Base-by-base conservation (phyloP, 2,797 vertebrate genomes). In the Pantherophis alleghaniensis region DNA sequence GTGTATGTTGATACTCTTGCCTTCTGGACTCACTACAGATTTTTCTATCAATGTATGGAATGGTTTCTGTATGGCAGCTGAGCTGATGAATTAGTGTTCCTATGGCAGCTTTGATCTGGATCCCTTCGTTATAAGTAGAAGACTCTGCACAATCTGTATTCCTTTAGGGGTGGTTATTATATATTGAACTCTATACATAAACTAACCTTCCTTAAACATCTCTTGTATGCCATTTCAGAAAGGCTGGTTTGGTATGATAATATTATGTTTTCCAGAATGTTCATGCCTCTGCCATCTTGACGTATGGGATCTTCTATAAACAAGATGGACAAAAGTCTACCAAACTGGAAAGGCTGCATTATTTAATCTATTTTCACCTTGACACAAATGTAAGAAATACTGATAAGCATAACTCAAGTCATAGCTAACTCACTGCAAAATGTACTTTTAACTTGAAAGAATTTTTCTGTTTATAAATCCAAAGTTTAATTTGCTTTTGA, bases 381-480 rank as follows among this genome's bases (percentile, higher is more conserved):
- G 5, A 93, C 74, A 74, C 63, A 88, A 90, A 16, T 22, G 37
- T 0, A 1, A 24, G 88, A 90, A 95, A 63, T 22, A n/a, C 86
- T 0, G n/a, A 24, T 90, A 83, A 86, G 28, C 42, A 9, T 90
- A 13, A 96, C 4, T 63, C 86, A 93, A 93, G 93, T 83, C 89
- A 90, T 87, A 94, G 91, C 0, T 61, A 87, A 87, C 51, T 66
- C 11, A 86, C 79, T 22, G 88, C 47, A 92, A 92, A 11, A 57
- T 5, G 86, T 22, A n/a, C 32, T 92, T 86, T 86, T 42, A 87
- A 24, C 59, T 86, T 92, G 12, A 88, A 90, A 57, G 89, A 94
- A 57, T 92, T 91, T 93, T 94, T 94, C 93, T 91, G 93, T 56
- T 56, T 91, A 37, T 63, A 91, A 55, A 91, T 63, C 28, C 47